Base-by-base conservation (phyloP, 1,140 invertebrate genomes). In the Danaus plexippus region DNA sequence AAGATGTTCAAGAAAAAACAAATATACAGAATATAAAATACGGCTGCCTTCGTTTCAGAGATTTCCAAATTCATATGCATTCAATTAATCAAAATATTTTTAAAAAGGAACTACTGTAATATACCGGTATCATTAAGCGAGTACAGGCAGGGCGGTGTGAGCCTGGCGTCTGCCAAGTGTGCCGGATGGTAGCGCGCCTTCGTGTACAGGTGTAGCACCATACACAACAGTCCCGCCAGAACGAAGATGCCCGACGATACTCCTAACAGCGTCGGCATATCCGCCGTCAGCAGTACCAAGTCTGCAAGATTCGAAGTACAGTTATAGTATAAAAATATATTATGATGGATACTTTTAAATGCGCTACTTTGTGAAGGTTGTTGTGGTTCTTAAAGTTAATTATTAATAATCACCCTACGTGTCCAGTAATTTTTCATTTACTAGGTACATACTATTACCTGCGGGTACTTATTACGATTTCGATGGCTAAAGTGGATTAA, bases 191-290 rank as follows among this genome's bases (percentile, higher is more conserved):
- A 90, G 63, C 91, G 91, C 52, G 89, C 89, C 61, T 89, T 84
- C 11, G 90, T 91, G 85, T 95, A 96, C 57, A 96, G 88, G 77
- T 94, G 94, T 65, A 96, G 85, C 56, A 95, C 94, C 88, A 96
- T 94, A 86, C 94, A 95, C 65, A 96, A 93, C 63, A 95, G 89
- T 18, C 91, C 94, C 9, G 92, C 94, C 70, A 96, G 89, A 71
- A 96, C 90, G 50, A 94, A 93, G 75, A 96, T 92, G 43, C 94
- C 94, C 57, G 94, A 92, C 65, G 92, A 90, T 41, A 96, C 92
- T 57, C 93, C 93, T 73, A 95, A 88, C 69, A 96, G 88, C 53
- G 94, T 95, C 63, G 93, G 92, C 72, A 95, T 88, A 87, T 96
- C 93, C 57, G 93, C 93, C 64, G 92, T 92, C 89, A 95, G 91